A percentile compares a stretch with the other conserved stretches of the same genome.
These are phyloP conservation scores for Pelochelys cantorii DNA, from an alignment of 2,797 vertebrate genomes.

Conservation along the genomic window DNA sequence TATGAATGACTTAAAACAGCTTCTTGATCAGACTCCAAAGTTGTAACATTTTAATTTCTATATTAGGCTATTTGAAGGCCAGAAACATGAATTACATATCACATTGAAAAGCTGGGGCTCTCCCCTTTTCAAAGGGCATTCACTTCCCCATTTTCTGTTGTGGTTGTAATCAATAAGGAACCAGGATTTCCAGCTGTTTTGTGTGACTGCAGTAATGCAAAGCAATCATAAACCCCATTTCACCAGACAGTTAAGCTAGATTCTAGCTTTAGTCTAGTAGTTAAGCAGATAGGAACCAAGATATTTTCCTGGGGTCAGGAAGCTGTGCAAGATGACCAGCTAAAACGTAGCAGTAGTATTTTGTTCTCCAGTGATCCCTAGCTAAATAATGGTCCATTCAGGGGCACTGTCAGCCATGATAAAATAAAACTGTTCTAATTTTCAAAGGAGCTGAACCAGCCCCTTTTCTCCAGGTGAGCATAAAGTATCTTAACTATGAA, in stretches of 20 bases:
- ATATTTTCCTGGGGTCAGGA: not conserved
- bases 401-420: not conserved
- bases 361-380: not conserved
- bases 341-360: not conserved
- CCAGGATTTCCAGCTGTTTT: not conserved
- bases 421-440: conserved; percentile 17
- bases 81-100: not conserved
- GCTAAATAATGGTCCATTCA: conserved; percentile 17
- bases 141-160: not conserved
- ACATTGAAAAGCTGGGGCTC: not conserved
- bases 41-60: too few relatives aligned
- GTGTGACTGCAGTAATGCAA: not conserved
- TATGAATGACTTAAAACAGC: not conserved
- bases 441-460: not conserved
- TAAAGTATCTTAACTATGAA: conserved; percentile 8
- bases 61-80: not conserved
- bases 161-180: not conserved
- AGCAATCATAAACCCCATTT: not conserved
- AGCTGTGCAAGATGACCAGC: not conserved
- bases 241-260: not conserved
- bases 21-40: not conserved
- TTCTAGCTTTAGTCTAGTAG: not conserved
- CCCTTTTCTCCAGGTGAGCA: not conserved
- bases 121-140: not conserved
- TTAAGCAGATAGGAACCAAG: not conserved